These are phyloP conservation scores for Fistularia tabacaria DNA, from an alignment of 2,797 vertebrate species.

Conservation along the genomic window DNA sequence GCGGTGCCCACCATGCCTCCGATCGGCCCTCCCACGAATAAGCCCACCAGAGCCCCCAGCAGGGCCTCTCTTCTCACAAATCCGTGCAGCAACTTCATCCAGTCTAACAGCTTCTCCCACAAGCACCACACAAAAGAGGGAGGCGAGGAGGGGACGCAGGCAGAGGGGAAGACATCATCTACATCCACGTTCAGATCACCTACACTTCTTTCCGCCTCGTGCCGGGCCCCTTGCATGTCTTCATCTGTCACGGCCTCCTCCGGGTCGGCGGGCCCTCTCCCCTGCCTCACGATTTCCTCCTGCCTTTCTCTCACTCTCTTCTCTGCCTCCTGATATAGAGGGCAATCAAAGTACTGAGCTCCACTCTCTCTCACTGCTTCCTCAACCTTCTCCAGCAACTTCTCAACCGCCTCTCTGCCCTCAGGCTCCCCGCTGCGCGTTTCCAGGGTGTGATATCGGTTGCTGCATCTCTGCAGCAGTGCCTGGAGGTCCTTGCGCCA, in stretches of 20 bases:
- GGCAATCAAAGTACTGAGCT: conserved; percentile 49
- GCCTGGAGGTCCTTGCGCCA: conserved; percentile 67
- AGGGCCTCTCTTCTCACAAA: conserved; percentile 67
- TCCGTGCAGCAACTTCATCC: conserved; percentile 60
- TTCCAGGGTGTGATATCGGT: conserved; percentile 64
- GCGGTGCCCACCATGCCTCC: conserved; percentile 73
- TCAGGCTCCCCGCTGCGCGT: conserved; percentile 7
- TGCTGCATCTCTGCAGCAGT: conserved; percentile 63
- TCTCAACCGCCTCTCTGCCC: conserved; percentile 28
- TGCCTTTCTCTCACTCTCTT: conserved; percentile 47
- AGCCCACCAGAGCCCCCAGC: conserved; percentile 68
- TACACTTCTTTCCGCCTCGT: conserved; percentile 58
- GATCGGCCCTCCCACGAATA: conserved; percentile 72
- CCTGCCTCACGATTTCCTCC: conserved; percentile 36
- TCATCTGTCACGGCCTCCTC: conserved; percentile 33
- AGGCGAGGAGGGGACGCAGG: conserved; percentile 14
- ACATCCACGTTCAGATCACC: conserved; percentile 48
- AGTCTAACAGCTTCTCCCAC: conserved; percentile 65
- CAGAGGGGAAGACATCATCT: conserved; percentile 26
- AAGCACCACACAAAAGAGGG: conserved; percentile 41
- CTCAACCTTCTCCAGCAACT: conserved; percentile 71
- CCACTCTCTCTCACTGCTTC: conserved; percentile 44
- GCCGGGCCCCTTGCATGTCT: conserved; percentile 42
- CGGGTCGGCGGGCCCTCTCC: conserved; percentile 18
- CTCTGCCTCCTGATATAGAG: conserved; percentile 59